phyloP scores from a whole-genome alignment of 2,797 vertebrate species.

The Dallia pectoralis region DNA sequence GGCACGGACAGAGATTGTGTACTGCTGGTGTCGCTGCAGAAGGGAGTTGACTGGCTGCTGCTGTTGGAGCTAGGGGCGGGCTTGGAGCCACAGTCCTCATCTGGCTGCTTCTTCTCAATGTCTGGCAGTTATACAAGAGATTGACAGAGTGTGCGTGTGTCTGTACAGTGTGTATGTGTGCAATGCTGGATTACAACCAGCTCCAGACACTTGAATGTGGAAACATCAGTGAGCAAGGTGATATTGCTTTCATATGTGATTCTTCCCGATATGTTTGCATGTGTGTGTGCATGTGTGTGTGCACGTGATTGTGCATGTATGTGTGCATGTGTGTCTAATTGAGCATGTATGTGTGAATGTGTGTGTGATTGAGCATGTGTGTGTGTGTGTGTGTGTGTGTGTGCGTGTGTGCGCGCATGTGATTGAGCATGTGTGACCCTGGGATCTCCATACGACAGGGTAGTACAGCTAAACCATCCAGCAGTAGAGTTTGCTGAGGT shows the following conservation, averaged over 20 bases:
- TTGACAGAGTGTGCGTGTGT: constrained; percentile 4
- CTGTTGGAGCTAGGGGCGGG: constrained; percentile 80
- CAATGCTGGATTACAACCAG: background rate
- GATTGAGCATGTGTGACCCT: background rate
- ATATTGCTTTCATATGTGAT: too few relatives aligned
- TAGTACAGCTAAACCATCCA: background rate
- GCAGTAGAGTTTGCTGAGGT: background rate
- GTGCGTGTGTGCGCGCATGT: background rate
- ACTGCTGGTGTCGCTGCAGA: constrained; percentile 91
- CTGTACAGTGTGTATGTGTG: background rate
- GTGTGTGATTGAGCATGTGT: background rate
- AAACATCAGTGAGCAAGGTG: background rate
- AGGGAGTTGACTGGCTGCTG: constrained; percentile 91
- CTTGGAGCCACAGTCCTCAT: constrained; percentile 88
- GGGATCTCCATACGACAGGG: background rate
- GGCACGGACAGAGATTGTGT: constrained; percentile 84
- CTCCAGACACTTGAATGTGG: background rate
- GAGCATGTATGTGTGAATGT: too few relatives aligned
- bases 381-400: background rate
- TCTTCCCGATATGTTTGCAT: background rate
- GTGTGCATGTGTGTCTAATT: background rate
- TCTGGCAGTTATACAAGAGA: constrained; percentile 69
- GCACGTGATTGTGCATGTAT: too few relatives aligned
- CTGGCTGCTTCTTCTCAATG: constrained; percentile 94
- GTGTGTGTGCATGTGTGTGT: background rate